Percentiles rank a stretch among this genome's conserved stretches.
Evolutionary conservation across 2,888 invertebrate species (phyloP).

Genomic region (Eupsilia transversa): DNA sequence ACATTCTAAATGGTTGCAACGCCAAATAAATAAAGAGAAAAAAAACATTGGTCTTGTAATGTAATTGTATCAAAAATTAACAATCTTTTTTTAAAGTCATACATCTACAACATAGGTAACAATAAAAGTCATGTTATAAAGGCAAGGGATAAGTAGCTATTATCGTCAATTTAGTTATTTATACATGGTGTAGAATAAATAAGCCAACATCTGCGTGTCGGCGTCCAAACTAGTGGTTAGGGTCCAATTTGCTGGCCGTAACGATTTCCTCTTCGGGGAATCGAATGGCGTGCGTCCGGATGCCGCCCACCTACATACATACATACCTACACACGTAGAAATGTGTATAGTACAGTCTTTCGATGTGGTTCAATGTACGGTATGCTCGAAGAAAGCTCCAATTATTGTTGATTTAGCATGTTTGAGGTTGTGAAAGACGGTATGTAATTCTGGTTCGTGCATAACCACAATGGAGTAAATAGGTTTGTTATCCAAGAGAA

Average conservation of each 20-base stretch:
- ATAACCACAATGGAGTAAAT: constrained; percentile 21
- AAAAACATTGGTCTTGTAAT: not conserved
- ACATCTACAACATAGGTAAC: constrained; percentile 21
- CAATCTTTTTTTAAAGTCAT: not conserved
- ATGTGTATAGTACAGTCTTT: constrained; percentile 56
- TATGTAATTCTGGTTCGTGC: constrained; percentile 23
- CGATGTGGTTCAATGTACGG: constrained; percentile 60
- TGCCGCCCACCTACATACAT: constrained; percentile 79
- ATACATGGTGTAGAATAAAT: constrained; percentile 76
- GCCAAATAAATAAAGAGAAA: not conserved
- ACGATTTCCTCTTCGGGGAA: constrained; percentile 91
- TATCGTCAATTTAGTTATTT: constrained; percentile 75
- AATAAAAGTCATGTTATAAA: constrained; percentile 51
- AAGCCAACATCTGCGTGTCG: constrained; percentile 84
- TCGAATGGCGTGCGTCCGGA: constrained; percentile 89
- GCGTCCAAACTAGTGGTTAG: constrained; percentile 87
- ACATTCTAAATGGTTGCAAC: not conserved
- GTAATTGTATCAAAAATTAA: not conserved
- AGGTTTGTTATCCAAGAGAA: constrained; percentile 6
- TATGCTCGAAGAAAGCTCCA: constrained; percentile 60
- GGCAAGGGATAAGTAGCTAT: constrained; percentile 67
- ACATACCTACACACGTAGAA: constrained; percentile 60
- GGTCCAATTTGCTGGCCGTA: constrained; percentile 89
- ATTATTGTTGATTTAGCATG: constrained; percentile 59
- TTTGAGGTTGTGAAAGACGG: constrained; percentile 20